Conservation (phyloP, 2,888 invertebrate species). For the Eugnorisma glareosa region DNA sequence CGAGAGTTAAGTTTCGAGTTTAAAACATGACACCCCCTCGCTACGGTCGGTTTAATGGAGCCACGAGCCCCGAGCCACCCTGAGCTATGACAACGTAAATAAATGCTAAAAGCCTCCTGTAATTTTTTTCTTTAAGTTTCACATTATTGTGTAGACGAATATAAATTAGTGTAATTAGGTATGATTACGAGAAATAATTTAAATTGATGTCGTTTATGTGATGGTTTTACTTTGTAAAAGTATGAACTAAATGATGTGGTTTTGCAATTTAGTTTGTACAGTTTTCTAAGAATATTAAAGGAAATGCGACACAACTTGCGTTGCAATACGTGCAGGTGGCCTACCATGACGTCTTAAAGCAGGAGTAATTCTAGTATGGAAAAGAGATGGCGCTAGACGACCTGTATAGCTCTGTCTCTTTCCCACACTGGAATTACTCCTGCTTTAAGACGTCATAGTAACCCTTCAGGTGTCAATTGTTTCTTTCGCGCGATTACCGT, state of each 20-base stretch:
- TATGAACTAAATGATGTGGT: background rate
- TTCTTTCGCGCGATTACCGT: background rate
- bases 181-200: conserved; percentile 42
- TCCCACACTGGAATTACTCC: too few species aligned
- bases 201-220: conserved; percentile 14
- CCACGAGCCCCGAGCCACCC: conserved; percentile 60
- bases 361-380: too few species aligned
- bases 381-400: too few species aligned
- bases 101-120: conserved; percentile 72
- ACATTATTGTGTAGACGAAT: conserved; percentile 59
- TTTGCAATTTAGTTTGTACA: background rate
- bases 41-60: conserved; percentile 71
- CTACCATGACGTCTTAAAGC: too few species aligned
- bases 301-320: background rate
- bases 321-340: background rate
- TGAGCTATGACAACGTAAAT: conserved; percentile 70
- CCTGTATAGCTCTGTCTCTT: too few species aligned
- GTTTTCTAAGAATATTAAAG: background rate
- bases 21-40: conserved; percentile 71
- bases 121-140: conserved; percentile 71
- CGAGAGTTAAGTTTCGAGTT: conserved; percentile 69
- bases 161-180: conserved; percentile 59
- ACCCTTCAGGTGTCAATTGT: background rate
- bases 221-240: conserved; percentile 14
- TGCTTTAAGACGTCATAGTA: too few species aligned